These are phyloP conservation scores for Girardinichthys multiradiatus DNA, from an alignment of 2,113 vertebrate species.

Conservation along the genomic window DNA sequence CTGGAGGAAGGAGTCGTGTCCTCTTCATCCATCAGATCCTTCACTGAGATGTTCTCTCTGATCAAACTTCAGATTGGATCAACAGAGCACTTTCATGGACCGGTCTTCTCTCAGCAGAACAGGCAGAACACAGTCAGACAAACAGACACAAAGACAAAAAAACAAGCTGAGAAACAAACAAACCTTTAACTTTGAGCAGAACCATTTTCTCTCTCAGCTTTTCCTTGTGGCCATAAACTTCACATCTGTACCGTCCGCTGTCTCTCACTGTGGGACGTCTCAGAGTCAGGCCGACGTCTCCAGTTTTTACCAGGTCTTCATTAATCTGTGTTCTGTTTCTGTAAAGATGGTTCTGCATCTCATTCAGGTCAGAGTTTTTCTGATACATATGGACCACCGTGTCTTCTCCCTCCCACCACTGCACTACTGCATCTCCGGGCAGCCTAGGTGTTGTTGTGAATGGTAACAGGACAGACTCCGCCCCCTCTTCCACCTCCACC, in stretches of 20 bases:
- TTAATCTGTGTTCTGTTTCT: background rate
- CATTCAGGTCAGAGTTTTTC: background rate
- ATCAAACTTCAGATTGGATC: too few relatives aligned
- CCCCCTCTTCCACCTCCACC: background rate
- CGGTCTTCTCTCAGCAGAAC: background rate
- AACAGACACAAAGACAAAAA: too few relatives aligned
- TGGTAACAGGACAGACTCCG: background rate
- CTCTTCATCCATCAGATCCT: too few relatives aligned
- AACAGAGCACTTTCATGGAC: too few relatives aligned
- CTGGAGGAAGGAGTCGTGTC: too few relatives aligned
- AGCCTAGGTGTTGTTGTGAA: background rate
- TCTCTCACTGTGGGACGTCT: background rate
- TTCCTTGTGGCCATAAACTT: too few relatives aligned
- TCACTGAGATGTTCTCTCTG: too few relatives aligned
- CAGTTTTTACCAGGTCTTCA: background rate
- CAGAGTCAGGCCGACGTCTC: slow-evolving; percentile 5
- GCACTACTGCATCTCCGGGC: background rate
- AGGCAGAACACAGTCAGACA: background rate
- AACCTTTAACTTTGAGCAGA: background rate
- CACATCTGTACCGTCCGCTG: background rate
- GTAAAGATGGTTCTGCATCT: background rate
- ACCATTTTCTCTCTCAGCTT: background rate
- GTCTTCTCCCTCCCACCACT: background rate
- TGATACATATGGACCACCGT: background rate
- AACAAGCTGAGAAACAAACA: too few relatives aligned